Evolutionary conservation across 2,888 invertebrate species (phyloP).

Genomic region (Catocala nupta): DNA sequence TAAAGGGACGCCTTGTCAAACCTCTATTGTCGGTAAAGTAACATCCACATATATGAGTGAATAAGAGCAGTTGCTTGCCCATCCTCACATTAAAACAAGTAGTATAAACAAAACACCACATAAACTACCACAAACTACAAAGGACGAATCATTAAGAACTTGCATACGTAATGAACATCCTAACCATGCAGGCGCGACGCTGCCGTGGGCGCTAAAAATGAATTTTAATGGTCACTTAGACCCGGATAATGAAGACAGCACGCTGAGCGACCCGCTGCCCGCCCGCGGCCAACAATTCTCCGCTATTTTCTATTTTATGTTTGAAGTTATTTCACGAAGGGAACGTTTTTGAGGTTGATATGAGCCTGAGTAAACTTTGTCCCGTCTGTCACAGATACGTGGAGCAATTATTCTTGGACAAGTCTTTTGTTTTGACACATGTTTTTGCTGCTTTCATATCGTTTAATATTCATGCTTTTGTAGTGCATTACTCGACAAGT

Average conservation of each 20-base stretch:
- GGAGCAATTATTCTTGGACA: conserved; percentile 28
- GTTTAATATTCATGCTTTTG: background rate
- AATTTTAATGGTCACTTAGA: conserved; percentile 82
- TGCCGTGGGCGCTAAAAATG: conserved; percentile 71
- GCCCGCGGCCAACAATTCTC: conserved; percentile 58
- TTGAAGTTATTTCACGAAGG: conserved; percentile 44
- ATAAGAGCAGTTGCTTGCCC: background rate
- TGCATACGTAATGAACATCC: conserved; percentile 35
- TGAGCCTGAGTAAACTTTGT: conserved; percentile 42
- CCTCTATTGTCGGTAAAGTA: no score
- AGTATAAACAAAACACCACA: conserved; percentile 12
- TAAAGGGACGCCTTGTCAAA: no score
- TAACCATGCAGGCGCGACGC: conserved; percentile 38
- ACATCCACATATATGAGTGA: background rate
- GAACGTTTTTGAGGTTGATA: conserved; percentile 46
- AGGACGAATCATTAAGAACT: conserved; percentile 34
- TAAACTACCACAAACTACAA: conserved; percentile 30
- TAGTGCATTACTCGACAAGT: no score
- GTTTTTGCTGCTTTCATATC: conserved; percentile 13
- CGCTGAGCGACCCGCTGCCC: conserved; percentile 28
- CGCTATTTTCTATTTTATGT: conserved; percentile 38
- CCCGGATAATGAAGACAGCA: conserved; percentile 74
- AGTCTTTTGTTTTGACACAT: conserved; percentile 29
- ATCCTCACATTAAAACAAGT: conserved; percentile 5
- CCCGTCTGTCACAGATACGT: conserved; percentile 37